These are phyloP conservation scores for Theristicus caerulescens DNA, from an alignment of 2,113 vertebrate species.

Conservation along the genomic window DNA sequence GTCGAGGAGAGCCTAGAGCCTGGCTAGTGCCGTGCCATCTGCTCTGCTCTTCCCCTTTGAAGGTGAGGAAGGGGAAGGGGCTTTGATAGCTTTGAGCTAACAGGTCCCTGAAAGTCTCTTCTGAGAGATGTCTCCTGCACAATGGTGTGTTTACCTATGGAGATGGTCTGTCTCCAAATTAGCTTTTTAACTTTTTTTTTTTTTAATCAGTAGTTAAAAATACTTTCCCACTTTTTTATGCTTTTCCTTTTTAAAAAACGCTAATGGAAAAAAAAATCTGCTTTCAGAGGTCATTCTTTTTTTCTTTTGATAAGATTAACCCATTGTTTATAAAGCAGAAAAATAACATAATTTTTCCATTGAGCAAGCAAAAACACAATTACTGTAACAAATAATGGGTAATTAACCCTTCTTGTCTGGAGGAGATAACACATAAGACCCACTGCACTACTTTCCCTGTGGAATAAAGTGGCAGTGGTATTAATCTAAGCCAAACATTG, in stretches of 20 bases:
- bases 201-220: neutral
- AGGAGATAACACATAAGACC: neutral
- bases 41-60: neutral
- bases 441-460: neutral
- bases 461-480: neutral
- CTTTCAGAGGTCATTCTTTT: neutral
- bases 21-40: neutral
- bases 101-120: neutral
- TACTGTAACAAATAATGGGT: neutral
- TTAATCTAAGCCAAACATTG: neutral
- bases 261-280: neutral
- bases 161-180: neutral
- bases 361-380: neutral
- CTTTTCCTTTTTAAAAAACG: neutral
- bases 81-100: neutral
- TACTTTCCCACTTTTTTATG: neutral
- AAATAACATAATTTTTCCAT: neutral
- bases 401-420: slow-evolving; percentile 19
- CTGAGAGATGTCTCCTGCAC: neutral
- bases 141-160: neutral
- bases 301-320: neutral
- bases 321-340: neutral
- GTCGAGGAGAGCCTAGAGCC: neutral
- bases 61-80: neutral
- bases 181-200: neutral